Evolutionary conservation across 2,888 invertebrate species (phyloP), one percentile per base, ranked within the genome.

Genomic region (Junonia oenone): DNA sequence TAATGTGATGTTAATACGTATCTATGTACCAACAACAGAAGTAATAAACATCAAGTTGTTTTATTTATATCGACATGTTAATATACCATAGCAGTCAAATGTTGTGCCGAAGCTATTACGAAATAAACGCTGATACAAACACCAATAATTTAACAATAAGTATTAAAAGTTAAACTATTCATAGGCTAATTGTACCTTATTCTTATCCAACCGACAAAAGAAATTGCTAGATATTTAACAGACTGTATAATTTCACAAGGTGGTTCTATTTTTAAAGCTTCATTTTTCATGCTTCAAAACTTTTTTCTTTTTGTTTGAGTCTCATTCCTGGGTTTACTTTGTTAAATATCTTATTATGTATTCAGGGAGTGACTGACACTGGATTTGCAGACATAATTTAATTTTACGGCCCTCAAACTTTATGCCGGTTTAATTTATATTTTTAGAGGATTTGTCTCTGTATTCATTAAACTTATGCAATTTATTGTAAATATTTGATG

Each of bases 301-400:
- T 15, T 35, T 37, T 51, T 60, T 48, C 56, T 35, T 59, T 57
- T 54, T 58, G 37, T 52, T 50, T 19, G 33, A 54, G 48, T 55
- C 60, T 55, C 57, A 52, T 45, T 57, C 45, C 51, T 49, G 55
- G 40, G 38, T 60, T 60, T 60, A 60, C 58, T 57, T 55, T 55
- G 55, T 60, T 60, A 58, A 60, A 57, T 49, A 51, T 50, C 58
- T 55, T 53, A 60, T 60, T 58, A 58, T 58, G 58, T 60, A 60
- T 60, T 60, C 60, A 52, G 37, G 46, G 60, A 55, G 55, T 55
- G 60, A 60, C 52, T 58, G 60, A 60, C 58, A 58, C 55, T 46
- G 55, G 58, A 55, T 60, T 55, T 60, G 55, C 38, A 35, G 43
- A 58, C 55, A 58, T 58, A 60, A 60, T 55, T 60, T 50, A 58